Evolutionary conservation across 2,113 vertebrate species (phyloP), one percentile per base, ranked within the genome.

Genomic region (Pimephales promelas): DNA sequence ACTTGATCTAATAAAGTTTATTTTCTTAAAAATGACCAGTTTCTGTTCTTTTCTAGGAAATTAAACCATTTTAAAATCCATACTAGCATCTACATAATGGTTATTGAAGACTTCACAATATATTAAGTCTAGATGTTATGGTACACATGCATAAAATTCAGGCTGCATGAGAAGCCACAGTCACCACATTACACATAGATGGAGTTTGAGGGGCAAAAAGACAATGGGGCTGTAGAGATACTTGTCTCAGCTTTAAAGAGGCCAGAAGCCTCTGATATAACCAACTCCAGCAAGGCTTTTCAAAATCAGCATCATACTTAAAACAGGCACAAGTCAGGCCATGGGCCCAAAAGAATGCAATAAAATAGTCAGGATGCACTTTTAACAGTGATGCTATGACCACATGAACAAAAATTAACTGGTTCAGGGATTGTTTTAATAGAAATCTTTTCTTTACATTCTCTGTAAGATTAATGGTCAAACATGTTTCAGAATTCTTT

Each of bases 101-200:
- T 99, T 99, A 98, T 99, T 98, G 97, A 98, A 97, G 98, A 99
- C 97, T 98, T 96, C 98, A 99, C 98, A 99, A 99, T 99, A 99
- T 99, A 99, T 99, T 99, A 99, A 99, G 97, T 99, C 97, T 98
- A 99, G 97, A 99, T 99, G 97, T 98, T 99, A 98, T 99, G 97
- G 95, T 99, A 99, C 79, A 81, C 98, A 98, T 99, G 98, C 98
- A 99, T 99, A 99, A 96, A 97, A 97, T 98, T 97, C 97, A 98
- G 96, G 98, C 97, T 97, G 97, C 97, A 96, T 98, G 97, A 96
- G 95, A 97, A 97, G 96, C 97, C 98, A 99, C 97, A 97, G 98
- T 99, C 97, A 99, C 97, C 97, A 99, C 98, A 96, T 98, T 97
- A 98, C 97, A 98, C 95, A 88, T 34, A 75, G 31, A 88, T 57